Evolutionary conservation across 2,888 invertebrate genomes (phyloP).

Genomic region (Alcis repandata): DNA sequence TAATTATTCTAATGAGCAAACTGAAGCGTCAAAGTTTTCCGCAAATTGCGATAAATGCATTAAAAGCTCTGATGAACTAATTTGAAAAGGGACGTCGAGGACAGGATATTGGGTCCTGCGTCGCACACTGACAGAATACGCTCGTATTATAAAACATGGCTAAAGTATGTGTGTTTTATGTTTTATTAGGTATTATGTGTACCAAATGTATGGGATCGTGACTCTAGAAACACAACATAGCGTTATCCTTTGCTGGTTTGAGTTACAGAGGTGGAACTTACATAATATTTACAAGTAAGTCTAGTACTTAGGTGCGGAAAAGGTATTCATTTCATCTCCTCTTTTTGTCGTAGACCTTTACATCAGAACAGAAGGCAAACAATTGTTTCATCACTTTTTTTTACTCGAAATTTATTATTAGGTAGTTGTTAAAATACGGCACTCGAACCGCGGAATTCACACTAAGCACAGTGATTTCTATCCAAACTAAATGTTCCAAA

Average conservation of each 20-base stretch:
- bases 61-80: slow-evolving; percentile 43
- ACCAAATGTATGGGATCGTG: too few species aligned
- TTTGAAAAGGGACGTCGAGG: slow-evolving; percentile 41
- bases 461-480: slow-evolving; percentile 16
- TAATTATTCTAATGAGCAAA: slow-evolving; percentile 28
- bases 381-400: background rate
- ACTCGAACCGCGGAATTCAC: background rate
- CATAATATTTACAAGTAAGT: too few species aligned
- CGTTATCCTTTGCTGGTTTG: too few species aligned
- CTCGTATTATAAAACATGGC: slow-evolving; percentile 28
- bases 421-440: background rate
- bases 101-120: slow-evolving; percentile 43
- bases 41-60: slow-evolving; percentile 46
- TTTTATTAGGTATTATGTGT: background rate
- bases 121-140: slow-evolving; percentile 34
- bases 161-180: background rate
- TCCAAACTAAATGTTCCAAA: slow-evolving; percentile 21
- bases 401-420: background rate
- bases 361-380: too few species aligned
- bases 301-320: too few species aligned
- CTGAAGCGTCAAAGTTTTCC: slow-evolving; percentile 25
- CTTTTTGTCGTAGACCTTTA: too few species aligned
- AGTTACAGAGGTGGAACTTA: too few species aligned
- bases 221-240: too few species aligned
- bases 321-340: too few species aligned